These are phyloP conservation scores for Psittacara wagleri DNA, from an alignment of 2,113 vertebrate species.

Conservation along the genomic window DNA sequence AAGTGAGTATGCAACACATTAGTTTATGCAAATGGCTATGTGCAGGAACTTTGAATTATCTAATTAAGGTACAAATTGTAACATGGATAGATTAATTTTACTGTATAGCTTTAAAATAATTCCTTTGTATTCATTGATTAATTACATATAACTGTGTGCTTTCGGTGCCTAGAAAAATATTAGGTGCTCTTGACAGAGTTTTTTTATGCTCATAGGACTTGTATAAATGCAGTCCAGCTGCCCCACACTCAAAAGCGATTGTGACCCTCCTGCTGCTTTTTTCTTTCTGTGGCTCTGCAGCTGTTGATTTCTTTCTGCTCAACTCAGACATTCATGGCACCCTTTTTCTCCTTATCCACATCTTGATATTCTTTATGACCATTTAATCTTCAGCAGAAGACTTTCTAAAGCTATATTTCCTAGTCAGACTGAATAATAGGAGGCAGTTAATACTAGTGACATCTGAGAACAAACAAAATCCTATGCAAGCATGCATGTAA, in stretches of 20 bases:
- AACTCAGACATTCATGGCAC: neutral
- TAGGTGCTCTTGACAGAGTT: neutral
- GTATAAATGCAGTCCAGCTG: conserved; percentile 6
- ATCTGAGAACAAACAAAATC: neutral
- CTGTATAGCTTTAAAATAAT: neutral
- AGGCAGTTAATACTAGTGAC: neutral
- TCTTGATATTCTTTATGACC: conserved; percentile 17
- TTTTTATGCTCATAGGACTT: neutral
- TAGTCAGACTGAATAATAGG: neutral
- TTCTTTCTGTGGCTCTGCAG: neutral
- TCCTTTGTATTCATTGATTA: neutral
- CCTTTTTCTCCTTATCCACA: neutral
- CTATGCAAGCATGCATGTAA: neutral
- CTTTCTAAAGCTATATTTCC: neutral
- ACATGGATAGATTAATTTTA: neutral
- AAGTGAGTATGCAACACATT: neutral
- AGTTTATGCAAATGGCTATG: neutral
- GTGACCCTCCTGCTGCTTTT: neutral
- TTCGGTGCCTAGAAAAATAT: neutral
- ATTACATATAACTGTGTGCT: neutral
- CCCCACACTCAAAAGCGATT: neutral
- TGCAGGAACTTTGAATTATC: neutral
- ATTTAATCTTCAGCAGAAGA: neutral
- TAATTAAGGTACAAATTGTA: neutral
- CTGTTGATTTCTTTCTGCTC: conserved; percentile 49